Percentiles rank a stretch among this genome's conserved stretches.
Conservation (phyloP, 2,888 invertebrate species). For the Thymelicus sylvestris region DNA sequence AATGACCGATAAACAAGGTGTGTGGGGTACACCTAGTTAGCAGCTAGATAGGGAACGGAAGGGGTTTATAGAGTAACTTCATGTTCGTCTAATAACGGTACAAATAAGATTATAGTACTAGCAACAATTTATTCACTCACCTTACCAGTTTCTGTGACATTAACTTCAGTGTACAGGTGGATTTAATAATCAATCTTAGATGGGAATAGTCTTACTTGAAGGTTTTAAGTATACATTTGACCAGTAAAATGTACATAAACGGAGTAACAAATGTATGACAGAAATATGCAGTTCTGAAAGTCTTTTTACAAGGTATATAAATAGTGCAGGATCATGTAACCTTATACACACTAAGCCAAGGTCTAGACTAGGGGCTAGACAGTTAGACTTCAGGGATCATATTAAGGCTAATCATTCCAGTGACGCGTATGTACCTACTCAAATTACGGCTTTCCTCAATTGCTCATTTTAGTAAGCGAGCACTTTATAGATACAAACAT, state of each 20-base stretch:
- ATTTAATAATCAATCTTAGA: background rate
- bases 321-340: conserved; percentile 15
- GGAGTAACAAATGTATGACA: too few relatives aligned
- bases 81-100: conserved; percentile 16
- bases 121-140: conserved; percentile 2
- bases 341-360: conserved; percentile 5
- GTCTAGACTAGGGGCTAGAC: conserved; percentile 16
- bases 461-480: too few relatives aligned
- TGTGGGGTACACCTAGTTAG: conserved; percentile 6
- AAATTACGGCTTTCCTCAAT: background rate
- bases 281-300: too few relatives aligned
- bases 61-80: conserved; percentile 5
- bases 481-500: too few relatives aligned
- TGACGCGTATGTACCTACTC: background rate
- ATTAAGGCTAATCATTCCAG: background rate
- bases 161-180: background rate
- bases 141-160: background rate
- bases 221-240: too few relatives aligned
- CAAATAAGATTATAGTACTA: background rate
- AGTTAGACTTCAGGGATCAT: background rate
- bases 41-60: conserved; percentile 5
- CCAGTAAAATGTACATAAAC: too few relatives aligned
- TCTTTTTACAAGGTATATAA: background rate
- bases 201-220: too few relatives aligned
- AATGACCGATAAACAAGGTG: conserved; percentile 18